Percentiles rank a stretch among this genome's conserved stretches.
Evolutionary conservation across 2,797 vertebrate genomes (phyloP).

Genomic region (Brotula barbata): DNA sequence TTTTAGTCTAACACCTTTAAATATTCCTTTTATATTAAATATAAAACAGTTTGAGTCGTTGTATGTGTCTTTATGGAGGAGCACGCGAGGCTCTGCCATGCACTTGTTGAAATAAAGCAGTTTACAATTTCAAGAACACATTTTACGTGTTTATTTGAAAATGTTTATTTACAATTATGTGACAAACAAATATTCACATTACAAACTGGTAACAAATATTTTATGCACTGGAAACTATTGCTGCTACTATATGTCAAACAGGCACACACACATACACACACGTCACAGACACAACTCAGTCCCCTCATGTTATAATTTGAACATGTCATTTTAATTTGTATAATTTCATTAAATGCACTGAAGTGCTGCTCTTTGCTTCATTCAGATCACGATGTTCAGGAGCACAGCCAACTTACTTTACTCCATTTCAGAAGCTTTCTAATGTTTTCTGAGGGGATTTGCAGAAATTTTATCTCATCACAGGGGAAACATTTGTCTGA

Average conservation of each 20-base stretch:
- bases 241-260: background rate
- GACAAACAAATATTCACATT: constrained; percentile 46
- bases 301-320: background rate
- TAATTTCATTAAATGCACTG: background rate
- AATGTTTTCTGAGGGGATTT: background rate
- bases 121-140: constrained; percentile 25
- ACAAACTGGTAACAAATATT: constrained; percentile 27
- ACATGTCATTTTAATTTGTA: background rate
- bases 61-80: constrained; percentile 20
- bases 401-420: too few species aligned
- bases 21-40: background rate
- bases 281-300: constrained; percentile 32
- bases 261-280: constrained; percentile 2
- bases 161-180: constrained; percentile 48
- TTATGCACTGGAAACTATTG: constrained; percentile 21
- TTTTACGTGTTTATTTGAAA: constrained; percentile 61
- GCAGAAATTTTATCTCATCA: background rate
- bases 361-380: background rate
- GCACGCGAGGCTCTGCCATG: background rate
- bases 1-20: too few species aligned
- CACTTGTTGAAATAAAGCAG: constrained; percentile 55
- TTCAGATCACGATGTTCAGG: background rate
- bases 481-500: too few species aligned
- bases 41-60: constrained; percentile 14
- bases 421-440: background rate